These are phyloP conservation scores for Acromyrmex heyeri DNA, from an alignment of 1,140 invertebrate genomes.

Conservation along the genomic window DNA sequence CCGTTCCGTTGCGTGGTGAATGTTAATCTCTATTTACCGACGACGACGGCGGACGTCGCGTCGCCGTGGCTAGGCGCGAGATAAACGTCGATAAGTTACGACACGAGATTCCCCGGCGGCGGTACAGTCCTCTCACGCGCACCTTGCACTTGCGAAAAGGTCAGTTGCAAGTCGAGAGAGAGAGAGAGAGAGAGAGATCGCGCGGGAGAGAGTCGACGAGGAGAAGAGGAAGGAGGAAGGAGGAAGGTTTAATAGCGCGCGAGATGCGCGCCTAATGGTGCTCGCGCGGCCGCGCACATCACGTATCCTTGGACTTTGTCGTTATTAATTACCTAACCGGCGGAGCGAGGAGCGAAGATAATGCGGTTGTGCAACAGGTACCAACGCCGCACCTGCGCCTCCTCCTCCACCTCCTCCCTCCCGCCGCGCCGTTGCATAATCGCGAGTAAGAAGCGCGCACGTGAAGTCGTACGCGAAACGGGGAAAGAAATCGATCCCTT, in stretches of 20 bases:
- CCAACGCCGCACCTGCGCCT: slow-evolving; percentile 76
- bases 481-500: slow-evolving; percentile 66
- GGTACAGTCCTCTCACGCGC: slow-evolving; percentile 21
- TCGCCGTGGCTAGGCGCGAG: slow-evolving; percentile 40
- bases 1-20: slow-evolving; percentile 42
- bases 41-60: slow-evolving; percentile 53
- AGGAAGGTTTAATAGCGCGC: slow-evolving; percentile 30
- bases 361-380: slow-evolving; percentile 85
- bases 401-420: slow-evolving; percentile 14
- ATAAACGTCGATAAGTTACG: slow-evolving; percentile 65
- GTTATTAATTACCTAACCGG: slow-evolving; percentile 86
- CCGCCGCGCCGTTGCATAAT: slow-evolving; percentile 82
- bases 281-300: slow-evolving; percentile 67
- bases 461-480: slow-evolving; percentile 72
- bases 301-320: slow-evolving; percentile 86
- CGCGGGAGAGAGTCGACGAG: not conserved
- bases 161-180: slow-evolving; percentile 31
- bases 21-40: slow-evolving; percentile 59
- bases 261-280: slow-evolving; percentile 63
- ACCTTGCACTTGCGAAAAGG: slow-evolving; percentile 67
- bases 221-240: not conserved
- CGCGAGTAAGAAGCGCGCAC: slow-evolving; percentile 72
- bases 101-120: slow-evolving; percentile 48
- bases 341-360: slow-evolving; percentile 85
- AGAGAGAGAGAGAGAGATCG: not conserved